Base-by-base conservation (phyloP, 2,888 invertebrate species). In the Lycophotia porphyrea region DNA sequence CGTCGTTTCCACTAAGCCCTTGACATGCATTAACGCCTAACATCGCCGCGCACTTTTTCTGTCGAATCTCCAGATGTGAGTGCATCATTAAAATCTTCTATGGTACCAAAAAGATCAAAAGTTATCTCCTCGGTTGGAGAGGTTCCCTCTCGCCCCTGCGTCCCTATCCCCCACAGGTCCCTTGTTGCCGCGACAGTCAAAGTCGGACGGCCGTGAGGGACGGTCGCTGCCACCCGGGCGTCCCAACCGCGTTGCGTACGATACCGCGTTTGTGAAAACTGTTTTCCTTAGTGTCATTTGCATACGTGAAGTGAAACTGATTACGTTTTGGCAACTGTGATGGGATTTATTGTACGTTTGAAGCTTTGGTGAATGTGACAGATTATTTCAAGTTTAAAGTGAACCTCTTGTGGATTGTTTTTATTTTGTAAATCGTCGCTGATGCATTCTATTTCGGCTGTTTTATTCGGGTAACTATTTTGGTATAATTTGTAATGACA, bases 21-120 rank as follows among this genome's bases (percentile, higher is more conserved):
- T 94, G 95, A 96, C 95, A 96, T 94, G 96, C 94, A 96, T 96
- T 96, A 95, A 96, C 96, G 96, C 96, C 95, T 95, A 95, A 90
- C 93, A 85, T 88, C 81, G 84, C 84, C 85, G 85, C 91, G 93
- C 91, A 94, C 93, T 96, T 96, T 96, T 96, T 96, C 94, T 94
- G 91, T 92, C 88, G 90, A 91, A 92, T 92, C 90, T 93, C 94
- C 96, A 96, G 95, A 95, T 96, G 95, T 94, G 95, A 92, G 93
- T 93, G 94, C 94, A 94, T 96, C 96, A 96, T 96, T 96, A 95
- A 95, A 96, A 95, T 95, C 95, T 94, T 93, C 95, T 94, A 93
- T 92, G 91, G 92, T 91, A 93, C 94, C 94, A 95, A 95, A 96
- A 95, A 96, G 96, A 96, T 96, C 96, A 95, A 96, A 96, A 96